Percentiles rank a stretch among this genome's conserved stretches.
Conservation (phyloP, 1,140 invertebrate genomes). For the Halictus rubicundus region DNA sequence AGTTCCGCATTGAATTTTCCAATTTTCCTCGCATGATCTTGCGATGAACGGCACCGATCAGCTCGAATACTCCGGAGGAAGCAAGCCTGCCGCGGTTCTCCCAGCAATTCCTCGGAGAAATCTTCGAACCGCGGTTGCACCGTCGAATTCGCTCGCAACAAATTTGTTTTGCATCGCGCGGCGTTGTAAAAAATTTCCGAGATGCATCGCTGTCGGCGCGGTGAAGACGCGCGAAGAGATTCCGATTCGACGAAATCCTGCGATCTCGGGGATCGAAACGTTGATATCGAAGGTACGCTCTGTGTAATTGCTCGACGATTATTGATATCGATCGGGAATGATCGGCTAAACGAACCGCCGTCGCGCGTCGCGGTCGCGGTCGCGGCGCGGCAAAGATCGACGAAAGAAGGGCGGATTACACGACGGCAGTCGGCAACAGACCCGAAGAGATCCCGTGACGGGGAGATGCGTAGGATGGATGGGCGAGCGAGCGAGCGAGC, state of each 20-base stretch:
- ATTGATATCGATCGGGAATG: not conserved
- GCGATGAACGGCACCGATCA: slow-evolving; percentile 60
- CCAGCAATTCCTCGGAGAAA: slow-evolving; percentile 74
- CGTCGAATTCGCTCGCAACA: slow-evolving; percentile 68
- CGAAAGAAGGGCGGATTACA: slow-evolving; percentile 5
- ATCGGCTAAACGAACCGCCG: no score
- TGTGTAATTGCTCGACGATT: not conserved
- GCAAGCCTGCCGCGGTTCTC: slow-evolving; percentile 29
- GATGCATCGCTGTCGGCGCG: slow-evolving; percentile 66
- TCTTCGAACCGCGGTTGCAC: slow-evolving; percentile 71
- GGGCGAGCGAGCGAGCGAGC: not conserved
- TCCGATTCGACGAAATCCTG: not conserved
- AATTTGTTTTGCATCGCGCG: slow-evolving; percentile 74
- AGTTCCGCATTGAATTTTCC: slow-evolving; percentile 57
- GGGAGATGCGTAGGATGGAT: slow-evolving; percentile 1
- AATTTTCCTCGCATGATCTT: slow-evolving; percentile 54
- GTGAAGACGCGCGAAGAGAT: not conserved
- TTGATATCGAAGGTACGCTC: not conserved
- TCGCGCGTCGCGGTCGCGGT: no score
- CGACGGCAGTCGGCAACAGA: slow-evolving; percentile 5
- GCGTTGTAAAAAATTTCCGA: slow-evolving; percentile 67
- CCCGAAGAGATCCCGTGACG: not conserved
- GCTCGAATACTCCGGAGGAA: slow-evolving; percentile 34
- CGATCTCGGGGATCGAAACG: not conserved
- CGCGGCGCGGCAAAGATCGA: not conserved